phyloP scores from a whole-genome alignment of 2,113 vertebrate species.

The Cephalopholis sonnerati region DNA sequence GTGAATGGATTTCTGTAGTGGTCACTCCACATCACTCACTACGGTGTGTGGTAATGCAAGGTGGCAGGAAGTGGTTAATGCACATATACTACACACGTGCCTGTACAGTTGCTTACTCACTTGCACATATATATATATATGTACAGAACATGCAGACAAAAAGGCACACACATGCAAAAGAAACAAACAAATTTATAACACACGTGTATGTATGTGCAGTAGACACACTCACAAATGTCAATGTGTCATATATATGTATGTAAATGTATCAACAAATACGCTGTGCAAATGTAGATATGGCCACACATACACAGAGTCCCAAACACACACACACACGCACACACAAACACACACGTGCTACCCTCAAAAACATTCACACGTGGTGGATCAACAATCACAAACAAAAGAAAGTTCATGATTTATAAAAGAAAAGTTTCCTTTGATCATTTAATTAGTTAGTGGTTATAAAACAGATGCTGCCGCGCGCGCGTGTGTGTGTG shows the following conservation, averaged over 20 bases:
- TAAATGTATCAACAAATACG: neutral
- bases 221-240: neutral
- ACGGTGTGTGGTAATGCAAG: neutral
- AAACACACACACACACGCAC: constrained; percentile 22
- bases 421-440: constrained; percentile 56
- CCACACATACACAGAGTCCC: neutral
- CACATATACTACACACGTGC: neutral
- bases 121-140: neutral
- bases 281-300: neutral
- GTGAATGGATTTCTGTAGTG: neutral
- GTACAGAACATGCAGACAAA: no score
- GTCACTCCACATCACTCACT: constrained; percentile 15
- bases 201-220: neutral
- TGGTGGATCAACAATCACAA: constrained; percentile 42
- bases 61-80: neutral
- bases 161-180: neutral
- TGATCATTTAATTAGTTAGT: constrained; percentile 59
- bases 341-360: constrained; percentile 26
- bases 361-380: constrained; percentile 51
- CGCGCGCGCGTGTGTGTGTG: neutral
- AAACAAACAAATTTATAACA: neutral
- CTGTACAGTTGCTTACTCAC: neutral
- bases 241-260: no score
- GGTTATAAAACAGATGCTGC: constrained; percentile 59
- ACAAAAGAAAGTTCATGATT: constrained; percentile 51